Evolutionary conservation across 2,113 vertebrate species (phyloP), one percentile per base, ranked within the genome.

Genomic region (Ammodytes dubius): DNA sequence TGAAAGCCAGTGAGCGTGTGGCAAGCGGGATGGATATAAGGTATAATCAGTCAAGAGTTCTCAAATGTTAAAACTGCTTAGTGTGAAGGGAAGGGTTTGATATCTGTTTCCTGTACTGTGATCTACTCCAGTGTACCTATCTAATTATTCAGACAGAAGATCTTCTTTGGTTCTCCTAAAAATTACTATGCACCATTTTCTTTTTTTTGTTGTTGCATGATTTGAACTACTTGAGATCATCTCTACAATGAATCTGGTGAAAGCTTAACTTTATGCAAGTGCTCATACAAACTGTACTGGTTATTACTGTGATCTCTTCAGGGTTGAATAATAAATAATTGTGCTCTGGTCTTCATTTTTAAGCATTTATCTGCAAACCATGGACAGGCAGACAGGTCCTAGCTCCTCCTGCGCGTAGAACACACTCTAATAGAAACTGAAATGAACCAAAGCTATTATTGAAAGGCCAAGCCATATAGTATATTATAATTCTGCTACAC

Each of bases 261-360:
- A 88, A 75, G 73, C 60, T 83, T 70, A 67, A 60, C 71, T 74
- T 80, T 82, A 84, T 84, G 75, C 81, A 90, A 90, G 66, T 85
- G 68, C 77, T 82, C 82, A 77, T 61, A 90, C 67, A 86, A 73
- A 89, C 87, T 91, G 77, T 86, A 90, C 63, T 84, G 84, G 80
- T 87, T 81, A 75, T 81, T 81, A 93, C 92, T 91, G 89, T 82
- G 87, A 90, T 88, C 67, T 85, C 53, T 90, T 91, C 77, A 87
- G 87, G 87, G 67, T 27, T 27, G 27, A 27, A 27, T 27, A 27
- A 27, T 82, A 50, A 70, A 81, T 60, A 61, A 74, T 49, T 77
- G 60, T 61, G 54, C 63, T 83, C 59, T 83, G 59, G 54, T 80
- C 57, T 81, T 74, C 72, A 69, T 50, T 53, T 72, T 63, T 71